Percentiles rank a stretch among this genome's conserved stretches.
Evolutionary conservation across 2,888 invertebrate genomes (phyloP).

Genomic region (Dastarcus helophoroides): DNA sequence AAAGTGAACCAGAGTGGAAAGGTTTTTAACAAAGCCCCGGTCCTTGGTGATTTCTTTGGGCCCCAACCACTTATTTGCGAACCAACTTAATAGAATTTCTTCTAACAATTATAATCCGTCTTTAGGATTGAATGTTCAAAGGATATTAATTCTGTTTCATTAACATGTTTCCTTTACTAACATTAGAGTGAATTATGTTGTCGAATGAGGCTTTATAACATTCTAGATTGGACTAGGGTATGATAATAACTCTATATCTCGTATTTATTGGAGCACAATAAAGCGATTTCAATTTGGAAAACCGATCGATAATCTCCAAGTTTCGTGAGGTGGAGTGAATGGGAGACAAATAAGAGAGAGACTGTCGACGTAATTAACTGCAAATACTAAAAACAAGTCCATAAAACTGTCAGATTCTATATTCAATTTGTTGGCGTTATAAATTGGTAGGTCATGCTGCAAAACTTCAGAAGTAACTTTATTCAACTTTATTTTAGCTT

Average conservation of each 20-base stretch:
- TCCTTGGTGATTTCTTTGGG: too few relatives aligned
- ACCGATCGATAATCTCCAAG: slow-evolving; percentile 24
- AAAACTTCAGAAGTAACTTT: slow-evolving; percentile 1
- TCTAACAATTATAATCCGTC: too few relatives aligned
- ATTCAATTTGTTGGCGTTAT: slow-evolving; percentile 14
- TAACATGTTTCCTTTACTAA: slow-evolving; percentile 2
- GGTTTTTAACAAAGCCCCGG: too few relatives aligned
- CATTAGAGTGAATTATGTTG: slow-evolving; percentile 13
- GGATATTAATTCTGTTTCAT: slow-evolving; percentile 5
- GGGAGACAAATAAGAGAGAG: too few relatives aligned
- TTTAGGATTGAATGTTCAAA: too few relatives aligned
- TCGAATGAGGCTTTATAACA: slow-evolving; percentile 19
- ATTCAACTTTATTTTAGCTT: too few relatives aligned
- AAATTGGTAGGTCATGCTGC: background rate
- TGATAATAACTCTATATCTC: slow-evolving; percentile 22
- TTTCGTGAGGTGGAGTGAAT: slow-evolving; percentile 18
- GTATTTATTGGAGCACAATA: slow-evolving; percentile 28
- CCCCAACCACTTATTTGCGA: too few relatives aligned
- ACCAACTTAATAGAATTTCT: too few relatives aligned
- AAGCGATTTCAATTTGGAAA: slow-evolving; percentile 27
- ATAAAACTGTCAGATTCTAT: slow-evolving; percentile 17
- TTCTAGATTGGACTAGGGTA: slow-evolving; percentile 20
- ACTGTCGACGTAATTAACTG: slow-evolving; percentile 27
- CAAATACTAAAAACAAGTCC: slow-evolving; percentile 23
- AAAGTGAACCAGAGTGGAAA: too few relatives aligned